Conservation (phyloP, 1,140 invertebrate genomes). For the Sesamia nonagrioides region DNA sequence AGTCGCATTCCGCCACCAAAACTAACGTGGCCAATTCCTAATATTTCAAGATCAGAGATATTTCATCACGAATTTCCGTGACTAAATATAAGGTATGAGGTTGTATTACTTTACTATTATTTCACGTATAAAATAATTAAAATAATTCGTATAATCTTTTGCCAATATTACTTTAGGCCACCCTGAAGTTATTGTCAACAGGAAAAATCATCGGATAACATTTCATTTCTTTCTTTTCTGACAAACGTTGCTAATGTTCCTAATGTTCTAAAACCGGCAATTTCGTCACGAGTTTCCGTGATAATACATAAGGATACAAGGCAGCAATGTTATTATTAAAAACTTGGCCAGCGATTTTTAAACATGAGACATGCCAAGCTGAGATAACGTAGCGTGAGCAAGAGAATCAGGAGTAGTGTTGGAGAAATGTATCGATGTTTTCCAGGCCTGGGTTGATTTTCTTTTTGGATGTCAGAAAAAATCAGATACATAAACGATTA, state of each 20-base stretch:
- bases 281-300: conserved; percentile 16
- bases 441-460: neutral
- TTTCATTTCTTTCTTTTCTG: too few relatives aligned
- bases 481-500: too few relatives aligned
- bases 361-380: conserved; percentile 37
- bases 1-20: too few relatives aligned
- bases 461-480: neutral
- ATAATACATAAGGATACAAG: conserved; percentile 18
- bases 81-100: too few relatives aligned
- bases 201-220: too few relatives aligned
- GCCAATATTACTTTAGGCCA: too few relatives aligned
- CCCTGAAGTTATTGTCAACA: too few relatives aligned
- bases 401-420: conserved; percentile 17
- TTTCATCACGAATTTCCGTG: too few relatives aligned
- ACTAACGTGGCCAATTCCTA: neutral
- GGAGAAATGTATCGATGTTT: conserved; percentile 46
- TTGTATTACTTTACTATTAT: too few relatives aligned
- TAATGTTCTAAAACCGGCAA: neutral
- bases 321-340: conserved; percentile 22
- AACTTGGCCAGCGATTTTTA: conserved; percentile 35
- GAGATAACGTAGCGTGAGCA: conserved; percentile 36
- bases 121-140: too few relatives aligned
- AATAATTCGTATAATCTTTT: too few relatives aligned
- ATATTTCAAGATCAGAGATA: too few relatives aligned
- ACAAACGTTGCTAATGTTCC: neutral